Evolutionary conservation across 2,113 vertebrate genomes (phyloP).

Genomic region (Benitochromis conjunctus): DNA sequence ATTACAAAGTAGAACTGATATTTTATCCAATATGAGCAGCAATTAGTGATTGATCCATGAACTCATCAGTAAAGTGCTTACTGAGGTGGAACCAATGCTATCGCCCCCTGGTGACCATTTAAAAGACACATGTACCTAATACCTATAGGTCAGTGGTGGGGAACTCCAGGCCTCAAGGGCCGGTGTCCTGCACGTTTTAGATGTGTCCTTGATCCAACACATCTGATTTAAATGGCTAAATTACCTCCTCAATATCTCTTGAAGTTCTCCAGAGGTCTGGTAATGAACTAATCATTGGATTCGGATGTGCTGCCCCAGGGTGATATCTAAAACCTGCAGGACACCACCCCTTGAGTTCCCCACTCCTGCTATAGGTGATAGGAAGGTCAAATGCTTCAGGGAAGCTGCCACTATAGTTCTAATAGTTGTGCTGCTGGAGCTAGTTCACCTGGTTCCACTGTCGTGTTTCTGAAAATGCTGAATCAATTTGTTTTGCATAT

Average conservation of each 20-base stretch:
- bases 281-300: not conserved
- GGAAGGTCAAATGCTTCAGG: not conserved
- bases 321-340: not conserved
- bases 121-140: not conserved
- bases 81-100: not conserved
- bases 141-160: not conserved
- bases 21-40: not conserved
- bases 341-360: not conserved
- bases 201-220: not conserved
- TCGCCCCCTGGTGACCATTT: not conserved
- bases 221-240: not conserved
- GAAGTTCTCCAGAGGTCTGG: not conserved
- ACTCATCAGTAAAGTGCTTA: not conserved
- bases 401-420: not conserved
- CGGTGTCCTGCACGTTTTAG: too few relatives aligned
- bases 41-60: not conserved
- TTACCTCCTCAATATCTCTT: not conserved
- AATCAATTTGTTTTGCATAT: not conserved
- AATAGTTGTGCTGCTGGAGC: rapidly evolving
- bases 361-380: not conserved
- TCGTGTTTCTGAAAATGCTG: not conserved
- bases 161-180: not conserved
- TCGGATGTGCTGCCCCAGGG: not conserved
- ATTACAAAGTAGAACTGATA: not conserved
- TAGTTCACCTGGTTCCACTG: not conserved